A percentile compares a stretch with the other conserved stretches of the same genome.
Conservation (phyloP, 1,140 invertebrate species). For the Mizuhopecten yessoensis region DNA sequence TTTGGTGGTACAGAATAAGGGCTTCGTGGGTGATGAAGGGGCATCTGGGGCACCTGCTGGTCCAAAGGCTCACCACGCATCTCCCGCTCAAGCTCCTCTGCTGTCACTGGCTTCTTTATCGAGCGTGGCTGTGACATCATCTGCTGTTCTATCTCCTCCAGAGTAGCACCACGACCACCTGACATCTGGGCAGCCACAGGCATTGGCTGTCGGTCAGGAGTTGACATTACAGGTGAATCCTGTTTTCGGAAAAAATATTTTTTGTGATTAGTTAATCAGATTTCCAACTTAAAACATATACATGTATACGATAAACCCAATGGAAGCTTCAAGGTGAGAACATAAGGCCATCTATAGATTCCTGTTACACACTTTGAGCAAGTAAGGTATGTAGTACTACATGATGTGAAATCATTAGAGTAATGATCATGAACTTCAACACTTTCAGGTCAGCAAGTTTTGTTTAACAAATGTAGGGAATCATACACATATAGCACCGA, state of each 20-base stretch:
- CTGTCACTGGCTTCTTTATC: conserved; percentile 73
- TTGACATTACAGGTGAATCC: conserved; percentile 49
- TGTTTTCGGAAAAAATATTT: neutral
- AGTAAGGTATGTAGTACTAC: too few species aligned
- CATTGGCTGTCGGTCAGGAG: conserved; percentile 56
- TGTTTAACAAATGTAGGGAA: neutral
- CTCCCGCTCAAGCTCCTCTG: conserved; percentile 82
- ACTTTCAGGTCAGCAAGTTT: too few species aligned
- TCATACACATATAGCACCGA: neutral
- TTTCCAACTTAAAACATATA: neutral
- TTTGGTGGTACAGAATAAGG: neutral
- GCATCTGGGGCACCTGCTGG: conserved; percentile 44
- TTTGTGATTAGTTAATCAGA: neutral
- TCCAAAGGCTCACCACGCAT: conserved; percentile 71
- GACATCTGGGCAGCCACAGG: conserved; percentile 57
- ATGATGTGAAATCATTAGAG: too few species aligned
- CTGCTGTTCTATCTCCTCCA: conserved; percentile 78
- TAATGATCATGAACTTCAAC: too few species aligned
- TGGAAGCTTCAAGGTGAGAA: too few species aligned
- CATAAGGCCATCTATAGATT: too few species aligned
- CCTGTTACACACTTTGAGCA: too few species aligned
- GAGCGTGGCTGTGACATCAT: conserved; percentile 68
- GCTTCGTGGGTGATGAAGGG: neutral
- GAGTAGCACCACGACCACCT: conserved; percentile 72
- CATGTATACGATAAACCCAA: too few species aligned